Base-by-base conservation (phyloP, 2,113 vertebrate genomes). In the Zapus hudsonius region DNA sequence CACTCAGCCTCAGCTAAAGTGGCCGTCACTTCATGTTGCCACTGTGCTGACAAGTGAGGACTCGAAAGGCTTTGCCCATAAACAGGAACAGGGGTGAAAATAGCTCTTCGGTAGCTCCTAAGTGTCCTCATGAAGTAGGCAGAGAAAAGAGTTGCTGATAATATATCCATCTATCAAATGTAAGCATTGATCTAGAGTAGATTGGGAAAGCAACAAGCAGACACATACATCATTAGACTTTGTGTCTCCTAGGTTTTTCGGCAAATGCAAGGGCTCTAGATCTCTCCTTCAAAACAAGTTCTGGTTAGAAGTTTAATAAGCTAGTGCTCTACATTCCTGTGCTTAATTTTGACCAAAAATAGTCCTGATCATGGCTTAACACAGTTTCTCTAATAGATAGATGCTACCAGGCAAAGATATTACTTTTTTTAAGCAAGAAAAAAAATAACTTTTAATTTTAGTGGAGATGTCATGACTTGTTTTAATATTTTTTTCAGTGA, bases 1-100 rank as follows among this genome's bases (percentile, higher is more conserved):
- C 87, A 66, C 12, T 57, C 38, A 66, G 67, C 36, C 6, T 52
- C 38, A 80, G 63, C 33, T 55, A 72, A 89, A 66, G 33, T 87
- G 23, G 47, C 38, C 90, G 76, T 90, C 76, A 61, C 16, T n/a
- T 59, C 17, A 44, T 66, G 89, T 89, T 90, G 23, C 16, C 10
- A 19, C 40, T 66, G 10, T 69, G 10, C 29, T 52, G 38, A 61
- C 7, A 91, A 87, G 80, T 57, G 86, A 55, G 7, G 7, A 59
- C 19, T 42, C 27, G 44, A 38, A 23, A 42, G 20, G 36, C 12
- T 31, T 1, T 10, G 4, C 27, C 67, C 40, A 57, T 69, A 40
- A 84, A 19, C 1, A n/a, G 38, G 4, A 3, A 0, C 1, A 2
- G 57, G 4, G 2, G 0, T 33, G 7, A 15, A 59, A 89, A 79